A percentile compares a stretch with the other conserved stretches of the same genome.
phyloP scores from a whole-genome alignment of 2,797 vertebrate genomes.

The Coilia nasus region DNA sequence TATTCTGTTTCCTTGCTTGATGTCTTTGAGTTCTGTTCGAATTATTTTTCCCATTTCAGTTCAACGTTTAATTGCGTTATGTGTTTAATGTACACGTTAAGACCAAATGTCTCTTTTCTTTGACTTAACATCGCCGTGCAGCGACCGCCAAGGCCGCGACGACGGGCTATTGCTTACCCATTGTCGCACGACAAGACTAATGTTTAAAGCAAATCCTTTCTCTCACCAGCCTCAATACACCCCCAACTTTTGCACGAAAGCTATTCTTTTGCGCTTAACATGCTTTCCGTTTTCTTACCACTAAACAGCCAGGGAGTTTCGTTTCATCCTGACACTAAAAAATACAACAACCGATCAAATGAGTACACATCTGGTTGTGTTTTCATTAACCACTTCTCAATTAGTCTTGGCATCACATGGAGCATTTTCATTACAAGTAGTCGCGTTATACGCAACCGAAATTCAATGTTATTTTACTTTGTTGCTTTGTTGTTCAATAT shows the following conservation, averaged over 20 bases:
- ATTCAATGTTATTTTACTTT: neutral
- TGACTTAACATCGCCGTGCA: neutral
- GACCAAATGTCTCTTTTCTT: neutral
- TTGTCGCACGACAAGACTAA: neutral
- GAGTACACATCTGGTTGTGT: conserved; percentile 80
- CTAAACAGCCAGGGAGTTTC: conserved; percentile 61
- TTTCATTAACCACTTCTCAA: conserved; percentile 74
- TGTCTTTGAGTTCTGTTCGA: neutral
- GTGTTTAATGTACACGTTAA: neutral
- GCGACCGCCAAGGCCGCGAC: neutral
- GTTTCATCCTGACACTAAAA: conserved; percentile 62
- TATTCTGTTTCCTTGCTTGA: neutral
- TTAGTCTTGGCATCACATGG: conserved; percentile 59
- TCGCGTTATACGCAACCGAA: conserved; percentile 5
- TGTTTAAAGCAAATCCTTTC: neutral
- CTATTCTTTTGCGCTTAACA: neutral
- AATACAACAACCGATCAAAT: conserved; percentile 63
- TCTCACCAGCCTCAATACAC: neutral
- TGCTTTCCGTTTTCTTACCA: neutral
- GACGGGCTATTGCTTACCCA: neutral
- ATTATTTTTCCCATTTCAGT: neutral
- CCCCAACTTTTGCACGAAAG: neutral
- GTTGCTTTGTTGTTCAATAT: neutral
- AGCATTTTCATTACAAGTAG: conserved; percentile 60
- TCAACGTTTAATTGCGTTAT: neutral